Evolutionary conservation across 2,888 invertebrate species (phyloP).

Genomic region (Blera fallax): DNA sequence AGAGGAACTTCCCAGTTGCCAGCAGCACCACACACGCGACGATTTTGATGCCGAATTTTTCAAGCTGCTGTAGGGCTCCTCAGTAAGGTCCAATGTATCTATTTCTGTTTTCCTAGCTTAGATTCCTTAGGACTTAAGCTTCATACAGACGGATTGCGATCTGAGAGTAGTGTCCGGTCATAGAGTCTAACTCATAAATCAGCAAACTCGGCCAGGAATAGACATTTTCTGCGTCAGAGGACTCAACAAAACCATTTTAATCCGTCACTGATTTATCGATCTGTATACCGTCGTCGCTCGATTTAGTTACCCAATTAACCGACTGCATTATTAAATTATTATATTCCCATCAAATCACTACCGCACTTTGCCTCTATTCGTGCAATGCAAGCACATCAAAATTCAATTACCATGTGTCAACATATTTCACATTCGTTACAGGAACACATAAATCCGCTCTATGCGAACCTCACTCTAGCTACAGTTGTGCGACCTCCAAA

Average conservation of each 20-base stretch:
- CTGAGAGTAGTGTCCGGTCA: too few relatives aligned
- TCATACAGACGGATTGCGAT: too few relatives aligned
- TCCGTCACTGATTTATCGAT: neutral
- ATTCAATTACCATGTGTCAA: constrained; percentile 68
- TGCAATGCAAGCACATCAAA: constrained; percentile 25
- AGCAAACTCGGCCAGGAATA: neutral
- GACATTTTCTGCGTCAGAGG: neutral
- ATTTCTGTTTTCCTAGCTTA: too few relatives aligned
- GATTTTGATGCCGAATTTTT: too few relatives aligned
- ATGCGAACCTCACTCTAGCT: neutral
- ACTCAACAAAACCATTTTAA: neutral
- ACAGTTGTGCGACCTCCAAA: constrained; percentile 43
- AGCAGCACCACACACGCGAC: too few relatives aligned
- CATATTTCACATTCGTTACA: constrained; percentile 60
- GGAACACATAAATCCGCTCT: constrained; percentile 45
- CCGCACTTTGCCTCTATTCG: neutral
- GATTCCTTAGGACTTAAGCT: too few relatives aligned
- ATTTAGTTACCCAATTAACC: neutral
- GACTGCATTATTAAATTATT: constrained; percentile 8
- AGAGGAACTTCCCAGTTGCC: too few relatives aligned
- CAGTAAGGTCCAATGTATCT: too few relatives aligned
- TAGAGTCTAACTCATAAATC: too few relatives aligned
- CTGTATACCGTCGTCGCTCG: neutral
- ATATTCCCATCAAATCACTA: neutral
- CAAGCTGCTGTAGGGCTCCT: too few relatives aligned